Evolutionary conservation across 92 coral and sea anemone genomes (phyloP).

Genomic region (Umimayanthus chanpuru): DNA sequence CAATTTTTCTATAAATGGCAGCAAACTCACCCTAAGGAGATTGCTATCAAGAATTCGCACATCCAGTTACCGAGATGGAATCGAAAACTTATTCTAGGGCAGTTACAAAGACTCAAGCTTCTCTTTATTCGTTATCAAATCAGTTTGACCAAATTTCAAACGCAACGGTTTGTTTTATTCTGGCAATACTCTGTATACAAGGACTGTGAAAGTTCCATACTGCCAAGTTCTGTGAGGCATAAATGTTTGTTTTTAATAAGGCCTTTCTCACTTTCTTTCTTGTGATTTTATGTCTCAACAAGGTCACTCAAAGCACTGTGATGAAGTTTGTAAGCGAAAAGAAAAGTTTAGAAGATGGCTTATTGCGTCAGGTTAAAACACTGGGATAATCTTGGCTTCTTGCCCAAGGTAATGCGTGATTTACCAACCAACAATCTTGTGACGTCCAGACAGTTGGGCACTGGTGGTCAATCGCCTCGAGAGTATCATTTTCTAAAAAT

Average conservation of each 20-base stretch:
- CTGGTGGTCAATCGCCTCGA: conserved; percentile 9
- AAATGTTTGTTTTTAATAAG: neutral
- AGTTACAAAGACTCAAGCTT: neutral
- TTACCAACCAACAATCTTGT: conserved; percentile 25
- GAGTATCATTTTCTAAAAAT: conserved; percentile 16
- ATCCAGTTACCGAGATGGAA: neutral
- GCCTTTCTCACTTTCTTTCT: neutral
- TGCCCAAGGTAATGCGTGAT: conserved; percentile 48
- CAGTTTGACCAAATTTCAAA: neutral
- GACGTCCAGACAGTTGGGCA: conserved; percentile 33
- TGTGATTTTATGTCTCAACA: neutral
- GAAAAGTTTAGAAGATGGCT: neutral
- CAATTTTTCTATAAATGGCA: conserved; percentile 24
- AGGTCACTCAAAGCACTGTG: neutral
- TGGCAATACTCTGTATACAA: neutral
- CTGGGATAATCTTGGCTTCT: conserved; percentile 29
- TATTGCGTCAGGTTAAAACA: neutral
- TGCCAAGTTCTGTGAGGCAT: neutral
- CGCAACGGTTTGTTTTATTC: neutral
- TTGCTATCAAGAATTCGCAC: neutral
- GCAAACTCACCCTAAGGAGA: conserved; percentile 6
- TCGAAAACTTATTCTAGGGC: neutral
- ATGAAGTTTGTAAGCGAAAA: neutral
- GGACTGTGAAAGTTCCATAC: neutral
- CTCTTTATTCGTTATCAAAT: neutral